These are phyloP conservation scores for Trissolcus japonicus DNA, from an alignment of 2,888 invertebrate genomes.

Conservation along the genomic window DNA sequence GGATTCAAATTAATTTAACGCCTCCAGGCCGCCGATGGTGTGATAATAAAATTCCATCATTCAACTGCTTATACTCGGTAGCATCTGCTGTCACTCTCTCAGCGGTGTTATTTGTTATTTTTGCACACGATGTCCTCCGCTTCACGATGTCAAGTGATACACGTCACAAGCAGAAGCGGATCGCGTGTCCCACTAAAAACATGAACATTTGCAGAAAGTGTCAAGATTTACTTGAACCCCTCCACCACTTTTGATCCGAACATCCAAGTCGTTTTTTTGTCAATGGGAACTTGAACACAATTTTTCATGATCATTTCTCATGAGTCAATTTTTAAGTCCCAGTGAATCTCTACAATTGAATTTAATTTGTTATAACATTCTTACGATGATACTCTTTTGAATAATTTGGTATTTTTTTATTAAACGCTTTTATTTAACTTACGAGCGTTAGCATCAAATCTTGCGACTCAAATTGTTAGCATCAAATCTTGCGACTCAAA, in stretches of 20 bases:
- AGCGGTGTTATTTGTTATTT: slow-evolving; percentile 56
- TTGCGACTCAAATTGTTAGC: no score
- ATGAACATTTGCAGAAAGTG: slow-evolving; percentile 42
- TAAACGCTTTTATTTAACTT: no score
- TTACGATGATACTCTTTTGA: no score
- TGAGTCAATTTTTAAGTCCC: no score
- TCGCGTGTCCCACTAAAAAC: slow-evolving; percentile 33
- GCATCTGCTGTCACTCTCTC: slow-evolving; percentile 57
- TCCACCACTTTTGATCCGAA: slow-evolving; percentile 9
- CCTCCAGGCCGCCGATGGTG: slow-evolving; percentile 42
- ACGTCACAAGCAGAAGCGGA: slow-evolving; percentile 50
- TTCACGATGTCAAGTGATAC: slow-evolving; percentile 41
- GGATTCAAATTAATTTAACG: slow-evolving; percentile 60
- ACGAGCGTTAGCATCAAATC: no score
- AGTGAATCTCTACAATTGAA: no score
- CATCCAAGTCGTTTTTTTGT: background rate
- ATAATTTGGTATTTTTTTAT: no score
- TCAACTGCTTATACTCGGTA: slow-evolving; percentile 51
- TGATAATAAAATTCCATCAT: slow-evolving; percentile 61
- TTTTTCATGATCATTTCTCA: background rate
- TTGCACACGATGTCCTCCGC: slow-evolving; percentile 52
- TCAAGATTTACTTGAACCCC: slow-evolving; percentile 29
- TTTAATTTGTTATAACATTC: no score
- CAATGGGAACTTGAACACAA: background rate
- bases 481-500: no score